These are phyloP conservation scores for Lethenteron camtschaticum DNA, from an alignment of 2,113 vertebrate genomes.

Conservation along the genomic window DNA sequence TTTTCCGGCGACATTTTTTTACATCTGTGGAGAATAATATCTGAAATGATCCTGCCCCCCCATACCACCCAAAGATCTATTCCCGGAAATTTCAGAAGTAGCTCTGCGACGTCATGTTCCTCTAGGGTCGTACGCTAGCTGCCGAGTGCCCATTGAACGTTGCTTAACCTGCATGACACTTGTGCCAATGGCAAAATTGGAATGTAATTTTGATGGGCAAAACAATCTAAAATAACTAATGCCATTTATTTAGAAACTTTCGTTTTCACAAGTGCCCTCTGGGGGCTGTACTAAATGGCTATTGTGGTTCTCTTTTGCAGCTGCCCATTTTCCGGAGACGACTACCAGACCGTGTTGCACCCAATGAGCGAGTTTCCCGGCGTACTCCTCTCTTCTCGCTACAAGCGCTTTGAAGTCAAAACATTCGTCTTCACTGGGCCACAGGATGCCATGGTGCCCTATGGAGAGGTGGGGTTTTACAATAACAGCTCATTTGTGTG, in stretches of 20 bases:
- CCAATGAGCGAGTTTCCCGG: constrained; percentile 10
- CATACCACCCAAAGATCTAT: too few species aligned
- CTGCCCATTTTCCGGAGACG: constrained; percentile 25
- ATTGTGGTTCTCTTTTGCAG: constrained; percentile 12
- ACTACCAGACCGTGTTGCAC: constrained; percentile 26
- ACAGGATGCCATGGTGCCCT: too few species aligned
- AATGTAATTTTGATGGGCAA: not conserved
- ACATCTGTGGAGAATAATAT: too few species aligned
- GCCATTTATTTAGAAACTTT: not conserved
- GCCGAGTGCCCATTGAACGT: too few species aligned
- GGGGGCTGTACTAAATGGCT: not conserved
- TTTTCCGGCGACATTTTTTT: too few species aligned
- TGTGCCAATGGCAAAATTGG: constrained; percentile 20
- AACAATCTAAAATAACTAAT: not conserved
- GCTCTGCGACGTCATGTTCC: too few species aligned
- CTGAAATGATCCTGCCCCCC: too few species aligned
- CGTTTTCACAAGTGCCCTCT: not conserved
- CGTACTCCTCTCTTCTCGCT: constrained; percentile 18
- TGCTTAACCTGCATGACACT: too few species aligned
- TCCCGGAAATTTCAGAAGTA: too few species aligned
- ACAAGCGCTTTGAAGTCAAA: constrained; percentile 33
- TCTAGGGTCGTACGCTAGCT: too few species aligned
- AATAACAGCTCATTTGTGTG: too few species aligned
- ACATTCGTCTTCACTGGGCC: constrained; percentile 23
- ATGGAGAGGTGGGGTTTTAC: too few species aligned